Base-by-base conservation (phyloP, 2,888 invertebrate genomes). In the Ditula angustiorana region DNA sequence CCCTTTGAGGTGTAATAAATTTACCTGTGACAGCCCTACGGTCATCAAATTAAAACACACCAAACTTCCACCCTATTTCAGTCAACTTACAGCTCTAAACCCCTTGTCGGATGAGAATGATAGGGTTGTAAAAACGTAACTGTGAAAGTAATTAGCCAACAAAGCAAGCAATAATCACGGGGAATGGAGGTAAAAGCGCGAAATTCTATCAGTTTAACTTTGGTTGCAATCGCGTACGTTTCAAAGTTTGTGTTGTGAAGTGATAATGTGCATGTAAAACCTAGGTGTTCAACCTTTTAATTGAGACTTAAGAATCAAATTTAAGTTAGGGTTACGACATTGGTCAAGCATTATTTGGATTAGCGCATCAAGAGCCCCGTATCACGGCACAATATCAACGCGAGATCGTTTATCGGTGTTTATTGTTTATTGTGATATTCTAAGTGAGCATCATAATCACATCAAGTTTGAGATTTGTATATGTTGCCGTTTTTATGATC, bases 1-100 rank as follows among this genome's bases (percentile, higher is more conserved):
- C 90, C 91, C 92, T 91, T 91, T 91, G 80, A 89, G 86, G 88
- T 88, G 86, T 73, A 85, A 89, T 90, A 90, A 88, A 90, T 88
- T 83, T 81, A 75, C 73, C 82, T 83, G 83, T 84, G 84, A 82
- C 75, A 79, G 72, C 73, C 70, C 68, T 64, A 70, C 67, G 57
- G 47, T 68, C 66, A 4, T 16, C 56, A 24, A 52, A 4, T 24
- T 21, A 35, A 16, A 24, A 10, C 11, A 5, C 47, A 46, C 5
- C n/a, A 5, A 80, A 68, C 71, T 68, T 74, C 56, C 64, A 75
- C 80, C 71, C 52, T 82, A 76, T 66, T 0, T 0, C 2, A 7
- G 57, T 5, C 0, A 0, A 1, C 10, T 58, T 71, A 75, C 67
- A 72, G 72, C 71, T 71, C 7, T 68, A 72, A 70, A 64, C 73